Evolutionary conservation across 2,888 invertebrate species (phyloP).

Genomic region (Melanchra persicariae): DNA sequence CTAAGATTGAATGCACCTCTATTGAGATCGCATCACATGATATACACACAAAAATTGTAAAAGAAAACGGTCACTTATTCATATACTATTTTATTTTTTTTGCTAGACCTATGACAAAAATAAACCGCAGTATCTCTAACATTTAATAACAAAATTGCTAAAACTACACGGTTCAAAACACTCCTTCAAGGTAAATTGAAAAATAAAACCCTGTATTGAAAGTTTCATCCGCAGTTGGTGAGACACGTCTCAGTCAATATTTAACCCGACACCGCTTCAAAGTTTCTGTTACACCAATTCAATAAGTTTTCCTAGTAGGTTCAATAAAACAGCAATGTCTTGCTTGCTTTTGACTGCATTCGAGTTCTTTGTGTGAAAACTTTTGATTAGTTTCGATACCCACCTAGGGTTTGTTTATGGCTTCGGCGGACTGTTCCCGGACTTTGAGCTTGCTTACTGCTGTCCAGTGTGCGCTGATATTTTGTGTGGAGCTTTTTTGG

Average conservation of each 20-base stretch:
- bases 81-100: too few species aligned
- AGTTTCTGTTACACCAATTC: conserved; percentile 79
- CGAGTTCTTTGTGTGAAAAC: conserved; percentile 79
- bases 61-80: too few species aligned
- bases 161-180: conserved; percentile 29
- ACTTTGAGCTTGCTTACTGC: conserved; percentile 7
- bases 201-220: conserved; percentile 54
- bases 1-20: too few species aligned
- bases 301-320: conserved; percentile 76
- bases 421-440: conserved; percentile 16
- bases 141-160: conserved; percentile 1
- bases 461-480: conserved; percentile 3
- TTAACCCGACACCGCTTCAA: conserved; percentile 74
- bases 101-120: neutral
- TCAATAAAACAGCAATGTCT: conserved; percentile 82
- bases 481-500: neutral
- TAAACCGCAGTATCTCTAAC: neutral
- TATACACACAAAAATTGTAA: too few species aligned
- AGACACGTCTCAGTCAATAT: conserved; percentile 72
- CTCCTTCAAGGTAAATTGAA: conserved; percentile 47
- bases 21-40: too few species aligned
- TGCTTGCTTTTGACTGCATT: conserved; percentile 78
- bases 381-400: conserved; percentile 84
- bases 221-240: conserved; percentile 61
- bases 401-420: conserved; percentile 68